Evolutionary conservation across 2,888 invertebrate species (phyloP).

Genomic region (Leucoptera coffeella): DNA sequence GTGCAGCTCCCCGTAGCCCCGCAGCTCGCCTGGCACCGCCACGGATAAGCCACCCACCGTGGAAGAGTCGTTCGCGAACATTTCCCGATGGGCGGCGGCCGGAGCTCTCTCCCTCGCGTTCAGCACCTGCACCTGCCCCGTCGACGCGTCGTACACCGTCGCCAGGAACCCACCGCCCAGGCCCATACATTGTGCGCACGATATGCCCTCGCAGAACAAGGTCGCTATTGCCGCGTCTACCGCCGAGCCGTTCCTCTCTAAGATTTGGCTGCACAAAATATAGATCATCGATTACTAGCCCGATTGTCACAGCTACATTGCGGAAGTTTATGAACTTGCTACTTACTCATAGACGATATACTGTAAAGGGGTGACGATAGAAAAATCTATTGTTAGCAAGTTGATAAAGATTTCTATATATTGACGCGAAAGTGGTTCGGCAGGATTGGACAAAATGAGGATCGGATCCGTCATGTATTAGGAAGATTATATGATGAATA

Average conservation of each 20-base stretch:
- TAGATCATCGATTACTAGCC: too few relatives aligned
- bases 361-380: too few relatives aligned
- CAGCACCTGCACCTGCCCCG: conserved; percentile 37
- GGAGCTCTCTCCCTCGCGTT: conserved; percentile 67
- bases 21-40: conserved; percentile 73
- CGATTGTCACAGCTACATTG: too few relatives aligned
- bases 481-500: too few relatives aligned
- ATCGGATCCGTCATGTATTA: too few relatives aligned
- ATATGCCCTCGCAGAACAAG: conserved; percentile 78
- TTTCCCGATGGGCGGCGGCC: conserved; percentile 45
- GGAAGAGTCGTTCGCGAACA: conserved; percentile 35
- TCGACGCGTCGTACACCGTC: conserved; percentile 57
- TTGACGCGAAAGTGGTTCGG: too few relatives aligned
- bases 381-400: too few relatives aligned
- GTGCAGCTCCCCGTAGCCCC: conserved; percentile 67
- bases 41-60: conserved; percentile 52
- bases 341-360: too few relatives aligned
- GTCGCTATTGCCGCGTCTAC: conserved; percentile 80
- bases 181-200: conserved; percentile 80
- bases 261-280: conserved; percentile 47
- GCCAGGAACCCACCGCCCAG: conserved; percentile 79
- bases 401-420: too few relatives aligned
- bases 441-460: too few relatives aligned
- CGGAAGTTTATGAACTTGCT: too few relatives aligned
- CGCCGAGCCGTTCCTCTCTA: conserved; percentile 63